Evolutionary conservation across 2,888 invertebrate genomes (phyloP).

Genomic region (Argyresthia albistria): DNA sequence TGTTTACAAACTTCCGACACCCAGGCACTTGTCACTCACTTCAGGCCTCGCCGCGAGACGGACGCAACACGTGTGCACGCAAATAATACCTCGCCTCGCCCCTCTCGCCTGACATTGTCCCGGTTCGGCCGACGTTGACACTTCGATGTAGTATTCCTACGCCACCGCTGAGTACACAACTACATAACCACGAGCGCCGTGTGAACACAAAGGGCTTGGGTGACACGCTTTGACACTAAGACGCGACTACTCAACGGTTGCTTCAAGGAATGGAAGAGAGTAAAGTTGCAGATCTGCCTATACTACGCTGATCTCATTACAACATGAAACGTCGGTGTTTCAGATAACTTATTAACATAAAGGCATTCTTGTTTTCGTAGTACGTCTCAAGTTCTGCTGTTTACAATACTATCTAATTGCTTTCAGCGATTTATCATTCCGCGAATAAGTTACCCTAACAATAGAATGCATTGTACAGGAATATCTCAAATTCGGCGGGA

Average conservation of each 20-base stretch:
- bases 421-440: background rate
- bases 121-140: slow-evolving; percentile 23
- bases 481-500: slow-evolving; percentile 51
- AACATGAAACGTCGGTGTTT: too few relatives aligned
- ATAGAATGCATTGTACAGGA: slow-evolving; percentile 17
- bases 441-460: background rate
- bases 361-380: too few relatives aligned
- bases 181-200: too few relatives aligned
- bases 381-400: background rate
- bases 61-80: slow-evolving; percentile 53
- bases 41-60: slow-evolving; percentile 18
- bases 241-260: too few relatives aligned
- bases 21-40: slow-evolving; percentile 50
- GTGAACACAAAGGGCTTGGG: too few relatives aligned
- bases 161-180: too few relatives aligned
- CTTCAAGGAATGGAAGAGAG: too few relatives aligned
- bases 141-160: too few relatives aligned
- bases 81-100: slow-evolving; percentile 65
- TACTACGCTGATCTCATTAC: too few relatives aligned
- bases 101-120: slow-evolving; percentile 51
- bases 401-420: background rate
- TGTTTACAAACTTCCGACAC: slow-evolving; percentile 68
- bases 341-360: too few relatives aligned
- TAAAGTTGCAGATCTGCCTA: too few relatives aligned
- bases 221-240: too few relatives aligned